These are phyloP conservation scores for Synergus laeviventris DNA, from an alignment of 2,888 invertebrate species.

Conservation along the genomic window DNA sequence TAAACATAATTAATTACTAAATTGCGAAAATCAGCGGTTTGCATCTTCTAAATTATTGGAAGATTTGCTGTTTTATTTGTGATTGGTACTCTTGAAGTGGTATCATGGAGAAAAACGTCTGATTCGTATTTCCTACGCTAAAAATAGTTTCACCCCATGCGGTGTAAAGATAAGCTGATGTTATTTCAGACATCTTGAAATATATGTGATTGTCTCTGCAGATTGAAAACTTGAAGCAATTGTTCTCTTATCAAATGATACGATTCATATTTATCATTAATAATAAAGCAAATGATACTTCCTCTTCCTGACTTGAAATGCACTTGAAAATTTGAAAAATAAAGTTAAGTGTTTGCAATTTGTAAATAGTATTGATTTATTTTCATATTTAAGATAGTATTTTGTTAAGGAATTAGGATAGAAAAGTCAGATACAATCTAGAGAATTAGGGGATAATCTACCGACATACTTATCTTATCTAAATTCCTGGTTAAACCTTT, in stretches of 20 bases:
- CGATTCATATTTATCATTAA: background rate
- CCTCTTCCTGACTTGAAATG: background rate
- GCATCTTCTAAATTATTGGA: background rate
- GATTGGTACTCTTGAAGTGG: slow-evolving; percentile 19
- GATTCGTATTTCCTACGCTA: slow-evolving; percentile 38
- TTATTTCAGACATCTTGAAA: slow-evolving; percentile 45
- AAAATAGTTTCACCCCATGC: slow-evolving; percentile 52
- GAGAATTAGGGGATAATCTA: slow-evolving; percentile 13
- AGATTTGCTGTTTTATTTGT: slow-evolving; percentile 28
- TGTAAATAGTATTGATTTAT: background rate
- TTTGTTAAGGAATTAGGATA: slow-evolving; percentile 4
- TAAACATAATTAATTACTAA: no score
- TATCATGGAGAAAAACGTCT: slow-evolving; percentile 34
- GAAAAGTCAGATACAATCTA: slow-evolving; percentile 13
- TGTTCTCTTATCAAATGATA: background rate
- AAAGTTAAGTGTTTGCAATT: background rate
- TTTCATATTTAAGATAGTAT: background rate
- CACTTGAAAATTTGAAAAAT: background rate
- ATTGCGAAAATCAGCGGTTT: background rate
- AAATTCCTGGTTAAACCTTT: background rate
- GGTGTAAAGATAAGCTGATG: slow-evolving; percentile 56
- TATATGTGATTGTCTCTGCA: slow-evolving; percentile 31
- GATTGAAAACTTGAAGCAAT: slow-evolving; percentile 5
- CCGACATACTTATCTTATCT: background rate
- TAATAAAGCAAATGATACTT: background rate